These are phyloP conservation scores for Boloria selene DNA, from an alignment of 2,888 invertebrate genomes.

Conservation along the genomic window DNA sequence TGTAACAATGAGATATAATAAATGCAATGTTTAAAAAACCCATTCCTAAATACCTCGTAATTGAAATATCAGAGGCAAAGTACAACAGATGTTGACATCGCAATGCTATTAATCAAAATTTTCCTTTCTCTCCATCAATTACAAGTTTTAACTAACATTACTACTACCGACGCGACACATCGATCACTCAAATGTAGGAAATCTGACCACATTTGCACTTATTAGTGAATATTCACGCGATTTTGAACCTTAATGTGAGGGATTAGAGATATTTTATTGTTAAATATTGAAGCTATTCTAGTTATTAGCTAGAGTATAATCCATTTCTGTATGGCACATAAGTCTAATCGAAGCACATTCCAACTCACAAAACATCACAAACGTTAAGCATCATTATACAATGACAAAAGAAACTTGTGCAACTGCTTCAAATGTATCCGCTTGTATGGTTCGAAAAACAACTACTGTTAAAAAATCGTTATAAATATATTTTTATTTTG, in stretches of 20 bases:
- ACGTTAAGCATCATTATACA: conserved; percentile 75
- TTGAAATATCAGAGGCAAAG: conserved; percentile 5
- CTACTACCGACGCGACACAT: conserved; percentile 51
- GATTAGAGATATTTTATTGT: conserved; percentile 33
- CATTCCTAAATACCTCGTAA: not conserved
- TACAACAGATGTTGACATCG: conserved; percentile 25
- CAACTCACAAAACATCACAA: conserved; percentile 73
- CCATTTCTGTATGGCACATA: conserved; percentile 55
- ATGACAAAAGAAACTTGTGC: conserved; percentile 80
- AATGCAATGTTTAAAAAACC: too few relatives aligned
- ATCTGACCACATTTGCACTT: conserved; percentile 43
- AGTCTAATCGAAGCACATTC: conserved; percentile 71
- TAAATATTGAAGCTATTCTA: conserved; percentile 33
- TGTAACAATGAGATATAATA: too few relatives aligned
- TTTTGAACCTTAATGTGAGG: conserved; percentile 37
- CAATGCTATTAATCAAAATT: conserved; percentile 48
- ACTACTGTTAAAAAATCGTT: conserved; percentile 12
- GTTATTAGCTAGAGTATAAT: conserved; percentile 47
- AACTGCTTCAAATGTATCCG: conserved; percentile 72
- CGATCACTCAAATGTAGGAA: conserved; percentile 51
- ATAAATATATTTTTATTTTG: not conserved
- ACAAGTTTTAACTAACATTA: conserved; percentile 49
- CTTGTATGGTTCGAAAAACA: conserved; percentile 58
- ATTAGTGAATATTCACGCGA: conserved; percentile 34
- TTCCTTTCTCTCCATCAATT: conserved; percentile 54